phyloP scores from a whole-genome alignment of 2,888 invertebrate species.

The Zaprionus bogoriensis region DNA sequence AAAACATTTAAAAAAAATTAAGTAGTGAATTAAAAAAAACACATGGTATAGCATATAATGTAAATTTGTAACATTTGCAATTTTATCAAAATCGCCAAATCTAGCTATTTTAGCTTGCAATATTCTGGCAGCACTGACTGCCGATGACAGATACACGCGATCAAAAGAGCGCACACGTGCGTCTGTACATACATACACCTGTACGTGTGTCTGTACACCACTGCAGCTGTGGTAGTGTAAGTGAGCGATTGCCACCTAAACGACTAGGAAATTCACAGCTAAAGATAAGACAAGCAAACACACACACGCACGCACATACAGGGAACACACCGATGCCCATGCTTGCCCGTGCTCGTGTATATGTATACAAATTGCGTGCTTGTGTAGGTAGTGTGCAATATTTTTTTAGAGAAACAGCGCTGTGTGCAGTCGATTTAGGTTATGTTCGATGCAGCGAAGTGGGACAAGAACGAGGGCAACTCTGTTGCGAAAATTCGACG shows the following conservation, averaged over 20 bases:
- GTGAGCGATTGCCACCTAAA: slow-evolving; percentile 10
- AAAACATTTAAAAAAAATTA: too few species aligned
- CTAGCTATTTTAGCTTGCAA: too few species aligned
- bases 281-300: slow-evolving; percentile 1
- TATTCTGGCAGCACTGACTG: too few species aligned
- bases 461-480: slow-evolving; percentile 32
- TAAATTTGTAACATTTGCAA: too few species aligned
- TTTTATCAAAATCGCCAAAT: too few species aligned
- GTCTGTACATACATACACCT: background rate
- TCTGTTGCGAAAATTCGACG: slow-evolving; percentile 24
- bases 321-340: background rate
- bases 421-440: slow-evolving; percentile 52
- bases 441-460: slow-evolving; percentile 43
- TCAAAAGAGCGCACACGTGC: slow-evolving; percentile 31
- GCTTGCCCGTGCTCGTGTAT: background rate
- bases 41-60: too few species aligned
- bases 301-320: background rate
- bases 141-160: slow-evolving; percentile 24
- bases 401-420: background rate
- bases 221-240: background rate
- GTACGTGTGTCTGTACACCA: background rate
- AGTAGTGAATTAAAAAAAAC: too few species aligned
- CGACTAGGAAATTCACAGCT: slow-evolving; percentile 10
- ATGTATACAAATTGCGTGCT: background rate
- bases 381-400: background rate